A percentile compares a stretch with the other conserved stretches of the same genome.
Conservation (phyloP, 2,797 vertebrate species). For the Xenentodon cancila region DNA sequence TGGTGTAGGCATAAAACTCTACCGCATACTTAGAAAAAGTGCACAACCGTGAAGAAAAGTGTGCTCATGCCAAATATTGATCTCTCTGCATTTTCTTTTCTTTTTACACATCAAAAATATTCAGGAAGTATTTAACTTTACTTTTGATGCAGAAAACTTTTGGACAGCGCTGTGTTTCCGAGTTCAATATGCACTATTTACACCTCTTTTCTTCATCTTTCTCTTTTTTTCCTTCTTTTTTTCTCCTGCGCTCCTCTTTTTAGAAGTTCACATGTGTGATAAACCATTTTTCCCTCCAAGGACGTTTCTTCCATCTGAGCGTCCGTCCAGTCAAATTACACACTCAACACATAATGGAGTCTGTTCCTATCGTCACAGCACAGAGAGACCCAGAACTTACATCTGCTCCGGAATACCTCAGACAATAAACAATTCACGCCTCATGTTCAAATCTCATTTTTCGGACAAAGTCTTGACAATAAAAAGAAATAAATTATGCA, state of each 20-base stretch:
- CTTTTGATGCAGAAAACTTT: slow-evolving; percentile 17
- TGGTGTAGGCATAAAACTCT: no score
- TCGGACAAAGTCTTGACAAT: slow-evolving; percentile 76
- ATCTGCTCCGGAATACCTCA: slow-evolving; percentile 76
- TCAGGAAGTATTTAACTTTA: slow-evolving; percentile 10
- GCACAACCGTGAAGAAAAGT: no score
- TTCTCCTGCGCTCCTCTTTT: slow-evolving; percentile 25
- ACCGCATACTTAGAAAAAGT: no score
- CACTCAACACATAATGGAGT: slow-evolving; percentile 75
- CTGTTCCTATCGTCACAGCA: slow-evolving; percentile 74
- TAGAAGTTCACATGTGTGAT: slow-evolving; percentile 66
- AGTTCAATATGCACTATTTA: slow-evolving; percentile 48
- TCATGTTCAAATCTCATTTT: slow-evolving; percentile 81
- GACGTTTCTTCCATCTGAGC: slow-evolving; percentile 70
- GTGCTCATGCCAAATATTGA: no score
- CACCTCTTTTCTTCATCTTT: slow-evolving; percentile 32
- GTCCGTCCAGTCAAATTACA: slow-evolving; percentile 73
- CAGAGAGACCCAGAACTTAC: slow-evolving; percentile 76
- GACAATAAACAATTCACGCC: slow-evolving; percentile 86
- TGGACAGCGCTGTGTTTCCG: background rate
- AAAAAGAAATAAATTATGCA: slow-evolving; percentile 77
- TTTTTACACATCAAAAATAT: background rate
- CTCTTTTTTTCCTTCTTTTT: slow-evolving; percentile 7
- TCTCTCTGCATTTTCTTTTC: no score
- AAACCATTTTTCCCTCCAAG: slow-evolving; percentile 79